Conservation (phyloP, 2,797 vertebrate species). For the Geotrypetes seraphini region DNA sequence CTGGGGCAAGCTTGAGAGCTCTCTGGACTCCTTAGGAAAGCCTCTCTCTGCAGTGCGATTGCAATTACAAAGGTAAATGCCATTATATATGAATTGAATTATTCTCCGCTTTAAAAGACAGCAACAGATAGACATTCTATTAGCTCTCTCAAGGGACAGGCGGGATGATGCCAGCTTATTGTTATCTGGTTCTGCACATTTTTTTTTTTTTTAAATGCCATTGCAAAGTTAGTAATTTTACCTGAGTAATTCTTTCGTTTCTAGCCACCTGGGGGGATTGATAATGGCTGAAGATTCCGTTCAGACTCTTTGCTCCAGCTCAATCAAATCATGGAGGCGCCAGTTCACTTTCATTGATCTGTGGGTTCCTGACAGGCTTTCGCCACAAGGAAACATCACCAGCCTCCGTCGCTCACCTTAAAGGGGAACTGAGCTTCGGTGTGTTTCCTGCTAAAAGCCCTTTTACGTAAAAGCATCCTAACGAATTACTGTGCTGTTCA, state of each 20-base stretch:
- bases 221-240: conserved; percentile 40
- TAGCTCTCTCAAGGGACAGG: conserved; percentile 23
- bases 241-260: conserved; percentile 48
- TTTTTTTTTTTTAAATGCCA: conserved; percentile 26
- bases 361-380: conserved; percentile 41
- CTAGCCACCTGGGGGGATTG: conserved; percentile 51
- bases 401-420: conserved; percentile 21
- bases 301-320: conserved; percentile 40
- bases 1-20: no score
- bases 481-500: conserved; percentile 22
- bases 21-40: no score
- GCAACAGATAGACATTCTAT: conserved; percentile 35
- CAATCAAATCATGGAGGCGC: conserved; percentile 54
- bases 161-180: conserved; percentile 7
- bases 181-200: conserved; percentile 22
- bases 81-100: conserved; percentile 18
- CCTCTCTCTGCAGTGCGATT: conserved; percentile 13
- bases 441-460: conserved; percentile 30
- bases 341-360: conserved; percentile 49
- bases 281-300: conserved; percentile 44
- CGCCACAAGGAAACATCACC: conserved; percentile 44
- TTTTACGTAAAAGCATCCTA: conserved; percentile 25
- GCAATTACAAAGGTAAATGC: conserved; percentile 13
- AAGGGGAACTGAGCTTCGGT: conserved; percentile 17
- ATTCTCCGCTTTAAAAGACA: conserved; percentile 28